These are phyloP conservation scores for Spisula solida DNA, from an alignment of 2,888 invertebrate species.

Conservation along the genomic window DNA sequence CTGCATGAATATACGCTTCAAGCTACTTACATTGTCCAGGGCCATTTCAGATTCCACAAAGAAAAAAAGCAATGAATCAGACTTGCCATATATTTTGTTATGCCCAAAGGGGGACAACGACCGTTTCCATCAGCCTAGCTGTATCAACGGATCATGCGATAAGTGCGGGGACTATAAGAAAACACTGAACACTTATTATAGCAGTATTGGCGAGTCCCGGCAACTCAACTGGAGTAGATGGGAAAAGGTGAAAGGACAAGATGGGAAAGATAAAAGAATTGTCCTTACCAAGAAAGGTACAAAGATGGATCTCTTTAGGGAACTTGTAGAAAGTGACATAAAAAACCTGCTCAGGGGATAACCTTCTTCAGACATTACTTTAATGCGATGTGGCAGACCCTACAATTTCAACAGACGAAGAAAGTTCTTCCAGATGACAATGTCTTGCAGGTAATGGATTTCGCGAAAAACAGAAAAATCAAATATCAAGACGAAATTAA, in stretches of 20 bases:
- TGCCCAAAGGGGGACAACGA: constrained; percentile 64
- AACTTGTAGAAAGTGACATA: constrained; percentile 57
- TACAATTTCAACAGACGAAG: too few species aligned
- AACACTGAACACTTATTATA: constrained; percentile 47
- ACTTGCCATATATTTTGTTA: constrained; percentile 59
- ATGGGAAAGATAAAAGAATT: constrained; percentile 47
- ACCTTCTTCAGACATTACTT: constrained; percentile 54
- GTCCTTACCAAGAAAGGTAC: constrained; percentile 49
- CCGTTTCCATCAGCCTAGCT: constrained; percentile 49
- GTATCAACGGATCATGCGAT: constrained; percentile 63
- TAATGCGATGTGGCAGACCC: constrained; percentile 68
- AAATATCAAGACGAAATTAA: too few species aligned
- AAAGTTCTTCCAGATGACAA: too few species aligned
- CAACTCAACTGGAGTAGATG: constrained; percentile 53
- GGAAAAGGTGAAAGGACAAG: too few species aligned
- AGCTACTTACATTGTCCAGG: constrained; percentile 59
- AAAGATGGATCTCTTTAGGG: constrained; percentile 47
- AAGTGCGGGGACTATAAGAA: constrained; percentile 50
- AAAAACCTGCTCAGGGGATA: constrained; percentile 56
- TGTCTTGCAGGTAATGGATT: too few species aligned
- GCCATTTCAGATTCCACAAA: background rate
- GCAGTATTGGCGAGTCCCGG: constrained; percentile 38
- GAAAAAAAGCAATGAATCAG: constrained; percentile 56
- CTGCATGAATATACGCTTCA: constrained; percentile 68
- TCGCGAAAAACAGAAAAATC: too few species aligned